phyloP scores from a whole-genome alignment of 2,797 vertebrate species.

The Amblyraja radiata region DNA sequence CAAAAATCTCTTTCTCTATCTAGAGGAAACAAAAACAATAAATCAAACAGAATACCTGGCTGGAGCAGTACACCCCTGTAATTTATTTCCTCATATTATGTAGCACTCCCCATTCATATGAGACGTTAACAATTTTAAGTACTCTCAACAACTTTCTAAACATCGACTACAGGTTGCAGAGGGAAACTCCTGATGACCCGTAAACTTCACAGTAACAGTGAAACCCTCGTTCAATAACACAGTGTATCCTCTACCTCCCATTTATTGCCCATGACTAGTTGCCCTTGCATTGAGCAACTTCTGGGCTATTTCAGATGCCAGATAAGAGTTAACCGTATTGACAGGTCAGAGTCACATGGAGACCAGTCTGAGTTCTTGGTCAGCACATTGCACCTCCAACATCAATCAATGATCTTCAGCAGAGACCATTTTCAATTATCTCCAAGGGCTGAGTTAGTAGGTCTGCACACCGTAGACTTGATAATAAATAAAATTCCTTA shows the following conservation, averaged over 20 bases:
- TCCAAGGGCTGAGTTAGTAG: no score
- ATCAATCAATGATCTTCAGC: background rate
- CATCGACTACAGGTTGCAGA: background rate
- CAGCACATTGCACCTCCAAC: background rate
- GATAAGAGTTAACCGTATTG: no score
- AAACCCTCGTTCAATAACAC: background rate
- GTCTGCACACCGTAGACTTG: no score
- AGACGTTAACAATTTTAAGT: background rate
- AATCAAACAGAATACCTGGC: background rate
- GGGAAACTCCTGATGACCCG: no score
- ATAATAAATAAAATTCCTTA: no score
- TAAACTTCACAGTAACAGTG: background rate
- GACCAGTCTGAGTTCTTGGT: background rate
- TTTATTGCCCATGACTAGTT: no score
- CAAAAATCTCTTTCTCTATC: background rate
- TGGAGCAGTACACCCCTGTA: background rate
- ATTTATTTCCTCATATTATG: background rate
- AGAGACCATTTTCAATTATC: no score
- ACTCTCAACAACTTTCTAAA: background rate
- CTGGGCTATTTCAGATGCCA: no score
- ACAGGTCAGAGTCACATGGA: no score
- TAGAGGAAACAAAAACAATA: background rate
- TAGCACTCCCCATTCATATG: background rate
- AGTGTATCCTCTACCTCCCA: no score
- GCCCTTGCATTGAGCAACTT: no score